These are phyloP conservation scores for Chloroclystis v-ata DNA, from an alignment of 2,888 invertebrate species.

Conservation along the genomic window DNA sequence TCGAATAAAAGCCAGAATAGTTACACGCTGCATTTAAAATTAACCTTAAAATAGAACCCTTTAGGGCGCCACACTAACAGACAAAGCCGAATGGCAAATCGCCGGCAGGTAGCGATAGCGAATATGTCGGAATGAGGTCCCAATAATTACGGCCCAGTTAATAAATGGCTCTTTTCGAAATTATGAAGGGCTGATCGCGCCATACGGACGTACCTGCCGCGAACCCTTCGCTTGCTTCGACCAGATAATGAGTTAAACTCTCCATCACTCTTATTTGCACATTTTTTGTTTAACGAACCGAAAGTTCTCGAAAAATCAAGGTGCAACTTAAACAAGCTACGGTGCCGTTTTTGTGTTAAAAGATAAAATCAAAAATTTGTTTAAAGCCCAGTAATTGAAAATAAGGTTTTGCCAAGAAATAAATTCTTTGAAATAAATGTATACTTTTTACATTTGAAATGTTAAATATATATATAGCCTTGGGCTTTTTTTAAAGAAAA, in stretches of 20 bases:
- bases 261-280: conserved; percentile 55
- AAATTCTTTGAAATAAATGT: neutral
- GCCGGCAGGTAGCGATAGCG: conserved; percentile 77
- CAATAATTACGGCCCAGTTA: conserved; percentile 75
- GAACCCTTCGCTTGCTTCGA: conserved; percentile 64
- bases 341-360: no score
- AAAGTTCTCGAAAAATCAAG: neutral
- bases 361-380: no score
- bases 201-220: conserved; percentile 75
- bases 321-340: no score
- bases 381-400: no score
- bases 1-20: conserved; percentile 70
- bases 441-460: neutral
- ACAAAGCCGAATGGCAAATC: conserved; percentile 77
- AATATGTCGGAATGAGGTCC: conserved; percentile 69
- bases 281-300: conserved; percentile 31
- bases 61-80: conserved; percentile 78
- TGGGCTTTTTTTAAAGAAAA: neutral
- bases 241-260: conserved; percentile 58
- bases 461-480: neutral
- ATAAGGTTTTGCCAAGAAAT: no score
- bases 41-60: conserved; percentile 59
- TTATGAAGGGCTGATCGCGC: conserved; percentile 71
- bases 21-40: conserved; percentile 77
- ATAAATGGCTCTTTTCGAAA: conserved; percentile 76